Base-by-base conservation (phyloP, 2,888 invertebrate species). In the Orthosia cruda region DNA sequence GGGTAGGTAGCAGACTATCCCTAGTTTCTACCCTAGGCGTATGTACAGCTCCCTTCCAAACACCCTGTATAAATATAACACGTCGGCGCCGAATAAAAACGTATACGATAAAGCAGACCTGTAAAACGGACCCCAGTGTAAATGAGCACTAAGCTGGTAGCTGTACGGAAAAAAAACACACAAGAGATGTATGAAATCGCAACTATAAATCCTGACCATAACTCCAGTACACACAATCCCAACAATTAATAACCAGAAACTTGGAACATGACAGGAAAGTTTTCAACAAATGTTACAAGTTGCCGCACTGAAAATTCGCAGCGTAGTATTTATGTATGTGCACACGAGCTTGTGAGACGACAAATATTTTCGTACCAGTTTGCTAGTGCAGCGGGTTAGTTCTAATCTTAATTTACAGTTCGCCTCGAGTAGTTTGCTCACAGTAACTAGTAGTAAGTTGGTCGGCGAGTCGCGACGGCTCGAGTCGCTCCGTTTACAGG, bases 381-480 rank as follows among this genome's bases (percentile, higher is more conserved):
- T 81, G 78, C 88, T 81, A 83, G 85, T 88, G 89, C 90, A 89
- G 84, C 87, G 87, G 87, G 91, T 89, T 91, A 90, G 90, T 91
- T 93, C 91, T 93, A 92, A 94, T 93, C 94, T 93, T 93, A 93
- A 93, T 93, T 93, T 94, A 92, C 92, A 90, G 93, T 92, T 92
- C 80, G 87, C 85, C 73, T 86, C 78, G 74, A 90, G 88, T 88
- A 89, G 88, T 93, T 91, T 87, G 89, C 87, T 89, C 86, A 64
- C 73, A 81, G 87, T 87, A 86, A 89, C 87, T 85, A 89, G 86
- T 89, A 86, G 77, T 84, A 89, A 91, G 88, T 89, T 89, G 74
- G 79, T 70, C 85, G 81, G 79, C 77, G 77, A 75, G 71, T 58
- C 71, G 75, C 74, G 73, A 66, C 59, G 70, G 50, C 71, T 80